phyloP scores from a whole-genome alignment of 2,888 invertebrate species.

The Volucella bombylans region DNA sequence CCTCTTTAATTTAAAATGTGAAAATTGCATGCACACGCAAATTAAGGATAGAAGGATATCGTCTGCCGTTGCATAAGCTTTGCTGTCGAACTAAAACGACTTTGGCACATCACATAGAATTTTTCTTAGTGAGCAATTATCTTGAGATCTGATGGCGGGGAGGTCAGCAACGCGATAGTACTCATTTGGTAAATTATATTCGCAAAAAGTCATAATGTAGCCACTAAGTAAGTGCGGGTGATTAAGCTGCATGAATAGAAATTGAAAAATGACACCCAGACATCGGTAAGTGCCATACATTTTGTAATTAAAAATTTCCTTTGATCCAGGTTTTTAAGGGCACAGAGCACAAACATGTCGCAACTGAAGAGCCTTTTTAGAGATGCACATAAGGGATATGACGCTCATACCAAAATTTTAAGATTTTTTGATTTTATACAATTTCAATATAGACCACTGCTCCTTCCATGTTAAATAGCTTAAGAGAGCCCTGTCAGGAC shows the following conservation, averaged over 20 bases:
- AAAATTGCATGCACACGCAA: constrained; percentile 68
- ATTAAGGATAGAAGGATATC: constrained; percentile 58
- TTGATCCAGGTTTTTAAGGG: background rate
- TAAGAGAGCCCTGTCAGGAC: too few species aligned
- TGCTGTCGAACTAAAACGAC: background rate
- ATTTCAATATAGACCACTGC: too few species aligned
- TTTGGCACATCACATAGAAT: background rate
- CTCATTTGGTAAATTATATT: constrained; percentile 44
- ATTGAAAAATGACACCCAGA: constrained; percentile 41
- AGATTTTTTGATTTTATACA: too few species aligned
- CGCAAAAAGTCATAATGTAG: constrained; percentile 36
- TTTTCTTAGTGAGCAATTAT: constrained; percentile 13
- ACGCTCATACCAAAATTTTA: too few species aligned
- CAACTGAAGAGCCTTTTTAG: too few species aligned
- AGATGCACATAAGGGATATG: too few species aligned
- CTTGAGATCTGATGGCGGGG: background rate
- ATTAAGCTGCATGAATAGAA: constrained; percentile 49
- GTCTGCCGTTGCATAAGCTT: background rate
- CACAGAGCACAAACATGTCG: too few species aligned
- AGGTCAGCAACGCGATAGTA: constrained; percentile 16
- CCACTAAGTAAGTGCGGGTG: constrained; percentile 40
- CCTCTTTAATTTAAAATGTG: constrained; percentile 67
- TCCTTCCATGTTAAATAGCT: too few species aligned
- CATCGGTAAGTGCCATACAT: constrained; percentile 12
- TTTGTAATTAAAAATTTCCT: constrained; percentile 49